Evolutionary conservation across 2,113 vertebrate species (phyloP), one percentile per base, ranked within the genome.

Genomic region (Bubo scandiacus): DNA sequence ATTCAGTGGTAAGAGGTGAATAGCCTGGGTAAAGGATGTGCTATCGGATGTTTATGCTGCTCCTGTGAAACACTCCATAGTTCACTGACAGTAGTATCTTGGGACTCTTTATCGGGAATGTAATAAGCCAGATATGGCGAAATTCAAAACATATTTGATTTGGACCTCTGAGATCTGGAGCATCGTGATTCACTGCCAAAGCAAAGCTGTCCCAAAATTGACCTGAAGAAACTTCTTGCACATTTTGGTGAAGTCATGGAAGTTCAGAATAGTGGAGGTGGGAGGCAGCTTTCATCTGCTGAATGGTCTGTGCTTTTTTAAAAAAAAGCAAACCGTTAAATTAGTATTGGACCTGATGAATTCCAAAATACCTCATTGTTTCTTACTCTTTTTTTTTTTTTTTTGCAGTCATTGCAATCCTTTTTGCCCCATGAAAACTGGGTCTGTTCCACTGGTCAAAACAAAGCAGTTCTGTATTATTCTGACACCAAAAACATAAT

Each of bases 51-150:
- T 95, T 88, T 88, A 77, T n/a, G 65, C 54, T 75, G 63, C 72
- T 95, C 51, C 68, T 27, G 34, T 92, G 82, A 73, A 95, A 79
- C 77, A 92, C 68, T 75, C 59, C 85, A 81, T 79, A 86, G 59
- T 32, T 96, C 95, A 95, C 95, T 92, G 95, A 38, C 90, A 93
- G 77, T 16, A 8, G 8, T 57, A 45, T 86, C 94, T 88, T 14
- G 72, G 57, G 91, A 54, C 65, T 72, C 85, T 40, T 93, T 66
- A 94, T 85, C 80, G 86, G 87, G 59, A 71, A 70, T 66, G 75
- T 58, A 71, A 72, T 54, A 91, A 84, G 61, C 30, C 92, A 88
- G 93, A 96, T 81, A 91, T 13, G 63, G 54, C 59, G 61, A 79
- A 84, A 97, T 73, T 91, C 62, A 86, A 57, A 96, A 70, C 8